These are phyloP conservation scores for Amphiprion ocellaris DNA, from an alignment of 2,113 vertebrate genomes.

Conservation along the genomic window DNA sequence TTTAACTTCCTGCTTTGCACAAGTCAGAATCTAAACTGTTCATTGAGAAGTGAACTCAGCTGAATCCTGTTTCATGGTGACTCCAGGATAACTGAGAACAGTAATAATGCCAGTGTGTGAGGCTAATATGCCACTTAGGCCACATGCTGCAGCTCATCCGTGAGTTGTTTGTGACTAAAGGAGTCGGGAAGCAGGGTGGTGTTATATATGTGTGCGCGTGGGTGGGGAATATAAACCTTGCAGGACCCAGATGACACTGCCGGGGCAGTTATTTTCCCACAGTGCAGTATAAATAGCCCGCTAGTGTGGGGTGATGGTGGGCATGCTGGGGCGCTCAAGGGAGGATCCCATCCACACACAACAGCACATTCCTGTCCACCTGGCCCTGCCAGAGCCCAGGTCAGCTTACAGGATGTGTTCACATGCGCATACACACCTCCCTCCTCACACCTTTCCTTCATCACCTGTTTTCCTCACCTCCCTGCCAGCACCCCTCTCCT, in stretches of 20 bases:
- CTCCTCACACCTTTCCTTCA: constrained; percentile 60
- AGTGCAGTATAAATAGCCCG: constrained; percentile 84
- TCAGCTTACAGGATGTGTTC: constrained; percentile 77
- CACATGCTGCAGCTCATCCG: constrained; percentile 11
- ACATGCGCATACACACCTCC: constrained; percentile 6
- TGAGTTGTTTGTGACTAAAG: constrained; percentile 42
- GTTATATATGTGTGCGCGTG: constrained; percentile 24
- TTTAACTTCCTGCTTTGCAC: background rate
- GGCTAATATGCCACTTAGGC: background rate
- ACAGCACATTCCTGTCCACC: constrained; percentile 83
- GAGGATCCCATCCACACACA: constrained; percentile 80
- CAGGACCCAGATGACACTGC: constrained; percentile 64
- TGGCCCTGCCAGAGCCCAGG: constrained; percentile 77
- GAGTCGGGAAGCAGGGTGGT: constrained; percentile 21
- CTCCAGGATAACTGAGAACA: background rate
- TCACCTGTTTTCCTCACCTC: constrained; percentile 58
- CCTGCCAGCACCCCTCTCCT: constrained; percentile 25
- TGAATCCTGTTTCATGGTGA: background rate
- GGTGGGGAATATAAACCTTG: constrained; percentile 61
- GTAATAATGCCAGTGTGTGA: background rate
- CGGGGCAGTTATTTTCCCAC: constrained; percentile 81
- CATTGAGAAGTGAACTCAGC: background rate
- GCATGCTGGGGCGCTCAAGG: constrained; percentile 70
- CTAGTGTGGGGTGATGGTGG: constrained; percentile 74
- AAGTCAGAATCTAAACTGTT: background rate